Evolutionary conservation across 2,113 vertebrate species (phyloP), one percentile per base, ranked within the genome.

Genomic region (Dermatemys mawii): DNA sequence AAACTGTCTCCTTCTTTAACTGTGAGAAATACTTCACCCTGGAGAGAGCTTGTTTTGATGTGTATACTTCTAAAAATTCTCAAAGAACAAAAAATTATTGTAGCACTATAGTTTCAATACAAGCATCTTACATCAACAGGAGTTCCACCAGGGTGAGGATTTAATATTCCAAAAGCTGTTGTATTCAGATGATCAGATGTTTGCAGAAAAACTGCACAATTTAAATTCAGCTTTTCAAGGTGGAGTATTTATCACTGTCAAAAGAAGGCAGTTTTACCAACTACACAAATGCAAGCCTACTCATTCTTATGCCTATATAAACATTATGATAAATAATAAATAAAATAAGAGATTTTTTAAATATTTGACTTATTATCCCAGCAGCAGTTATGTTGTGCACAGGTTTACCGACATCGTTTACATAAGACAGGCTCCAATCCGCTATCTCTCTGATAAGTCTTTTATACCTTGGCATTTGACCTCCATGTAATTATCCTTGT

Each of bases 401-500:
- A 73, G 79, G 82, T 94, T 96, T 96, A 80, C 79, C 91, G 90
- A 89, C 32, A 96, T 89, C 84, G 94, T 92, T 95, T 90, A 94
- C 87, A 84, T 94, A 95, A 96, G 91, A 87, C 87, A 89, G 2
- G 0, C 50, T 95, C n/a, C 92, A 97, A 96, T 95, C 96, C 94
- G 73, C 85, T 93, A 91, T 91, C 96, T 96, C 90, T 73, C 90
- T 84, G 38, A 5, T 92, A 96, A 96, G 2, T 14, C 94, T 73
- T 19, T 48, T 93, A 96, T 97, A 97, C 91, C 90, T 84, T 60
- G 79, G 93, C 89, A 89, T 95, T 81, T 95, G 94, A 95, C 92
- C 93, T 93, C 89, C 83, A 94, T 92, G 92, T 93, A 89, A 89
- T 90, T 92, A 97, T 94, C 96, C 96, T 78, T 86, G 89, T 97